Base-by-base conservation (phyloP, 2,888 invertebrate species). In the Drosophila atripex region DNA sequence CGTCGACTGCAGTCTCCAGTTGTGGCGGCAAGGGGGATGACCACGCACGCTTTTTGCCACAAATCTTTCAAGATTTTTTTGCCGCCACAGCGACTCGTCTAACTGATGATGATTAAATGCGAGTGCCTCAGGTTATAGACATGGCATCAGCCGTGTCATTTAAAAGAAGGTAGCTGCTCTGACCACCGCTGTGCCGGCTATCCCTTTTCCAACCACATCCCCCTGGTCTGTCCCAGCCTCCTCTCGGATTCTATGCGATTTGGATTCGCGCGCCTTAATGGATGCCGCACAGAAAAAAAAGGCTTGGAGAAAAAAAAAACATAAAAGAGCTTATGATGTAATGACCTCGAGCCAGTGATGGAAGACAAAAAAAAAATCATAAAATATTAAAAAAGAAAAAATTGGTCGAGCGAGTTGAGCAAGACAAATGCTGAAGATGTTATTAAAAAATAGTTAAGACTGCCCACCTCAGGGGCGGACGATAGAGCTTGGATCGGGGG, bases 21-120 rank as follows among this genome's bases (percentile, higher is more conserved):
- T 51, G 51, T 49, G 18, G 18, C 18, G 18, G 43, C 58, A 59
- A 57, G 61, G 73, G 55, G 70, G 71, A 76, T 78, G 73, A 71
- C 71, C 74, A 82, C 79, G 77, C 79, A 79, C 84, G 82, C 79
- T 79, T 83, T 84, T 83, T 80, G 79, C 84, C 76, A 82, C 86
- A 84, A 80, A 80, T 83, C 75, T 80, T 70, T 76, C 66, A 80
- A 73, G 78, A 73, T 80, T 78, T 84, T 76, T 72, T 65, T 70
- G 21, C 54, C 64, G 66, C 46, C 49, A 54, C 76, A 56, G 70
- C 80, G 73, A 75, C 76, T 80, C 82, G 86, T 85, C 84, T 82
- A 88, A 80, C 86, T 88, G 88, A 89, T 86, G 85, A 85, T 89
- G 89, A 89, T 89, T 89, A 89, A 89, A 88, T 88, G 85, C 85